Percentiles rank a stretch among this genome's conserved stretches.
These are phyloP conservation scores for Lepidochrysops patricia DNA, from an alignment of 2,888 invertebrate genomes.

Conservation along the genomic window DNA sequence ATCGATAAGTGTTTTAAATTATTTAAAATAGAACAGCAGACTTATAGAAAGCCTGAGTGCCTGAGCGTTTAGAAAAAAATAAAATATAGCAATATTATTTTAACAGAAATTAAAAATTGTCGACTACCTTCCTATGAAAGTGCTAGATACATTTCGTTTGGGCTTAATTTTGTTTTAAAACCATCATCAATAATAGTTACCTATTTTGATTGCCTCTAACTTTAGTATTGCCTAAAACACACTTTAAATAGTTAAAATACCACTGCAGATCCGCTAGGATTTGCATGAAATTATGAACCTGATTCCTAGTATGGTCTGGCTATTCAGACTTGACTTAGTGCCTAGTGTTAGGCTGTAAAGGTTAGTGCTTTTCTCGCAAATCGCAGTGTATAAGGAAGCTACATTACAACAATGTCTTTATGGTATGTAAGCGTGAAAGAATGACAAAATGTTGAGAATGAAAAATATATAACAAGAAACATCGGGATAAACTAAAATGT, in stretches of 20 bases:
- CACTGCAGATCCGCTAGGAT: not conserved
- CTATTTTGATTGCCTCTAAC: too few relatives aligned
- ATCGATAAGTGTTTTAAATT: not conserved
- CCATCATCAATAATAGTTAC: too few relatives aligned
- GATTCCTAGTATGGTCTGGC: not conserved
- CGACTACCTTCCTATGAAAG: too few relatives aligned
- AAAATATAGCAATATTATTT: too few relatives aligned
- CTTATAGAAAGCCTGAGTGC: too few relatives aligned
- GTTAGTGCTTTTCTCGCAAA: conserved; percentile 7
- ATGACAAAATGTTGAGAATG: not conserved
- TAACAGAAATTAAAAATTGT: too few relatives aligned
- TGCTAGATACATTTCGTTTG: too few relatives aligned
- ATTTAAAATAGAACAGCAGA: not conserved
- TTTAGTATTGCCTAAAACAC: not conserved
- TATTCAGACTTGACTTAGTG: not conserved
- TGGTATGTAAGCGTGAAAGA: not conserved
- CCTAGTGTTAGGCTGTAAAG: not conserved
- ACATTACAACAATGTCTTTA: not conserved
- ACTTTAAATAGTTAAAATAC: not conserved
- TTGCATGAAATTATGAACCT: not conserved
- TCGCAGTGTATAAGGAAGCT: conserved; percentile 5
- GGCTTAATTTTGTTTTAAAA: too few relatives aligned
- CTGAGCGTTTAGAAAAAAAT: too few relatives aligned
- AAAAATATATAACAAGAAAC: not conserved
- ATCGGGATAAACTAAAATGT: too few relatives aligned